Evolutionary conservation across 2,888 invertebrate species (phyloP).

Genomic region (Caenorhabditis sinica): DNA sequence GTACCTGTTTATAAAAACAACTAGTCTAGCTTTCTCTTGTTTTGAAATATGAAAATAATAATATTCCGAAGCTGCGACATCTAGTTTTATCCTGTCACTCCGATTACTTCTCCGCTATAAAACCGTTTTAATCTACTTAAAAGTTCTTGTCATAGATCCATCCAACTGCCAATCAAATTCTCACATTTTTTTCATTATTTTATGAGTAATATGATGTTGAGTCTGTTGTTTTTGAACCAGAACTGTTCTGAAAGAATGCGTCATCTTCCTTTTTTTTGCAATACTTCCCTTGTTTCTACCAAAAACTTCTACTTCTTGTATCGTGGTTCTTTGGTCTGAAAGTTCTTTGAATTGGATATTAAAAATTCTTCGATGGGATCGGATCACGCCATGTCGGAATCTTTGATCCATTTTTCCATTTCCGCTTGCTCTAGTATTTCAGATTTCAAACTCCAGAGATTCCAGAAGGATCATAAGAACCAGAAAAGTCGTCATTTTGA

Average conservation of each 20-base stretch:
- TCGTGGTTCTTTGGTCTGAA: background rate
- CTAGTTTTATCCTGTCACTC: background rate
- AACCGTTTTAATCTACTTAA: constrained; percentile 22
- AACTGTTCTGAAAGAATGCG: background rate
- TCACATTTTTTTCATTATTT: background rate
- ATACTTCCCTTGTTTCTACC: no score
- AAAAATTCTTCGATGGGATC: background rate
- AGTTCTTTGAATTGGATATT: constrained; percentile 2
- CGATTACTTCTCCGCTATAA: background rate
- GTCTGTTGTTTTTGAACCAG: no score
- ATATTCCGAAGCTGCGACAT: background rate
- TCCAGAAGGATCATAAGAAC: background rate
- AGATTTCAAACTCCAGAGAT: background rate
- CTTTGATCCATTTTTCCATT: constrained; percentile 1
- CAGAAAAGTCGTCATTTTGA: background rate
- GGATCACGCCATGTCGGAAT: constrained; percentile 10
- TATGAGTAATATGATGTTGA: background rate
- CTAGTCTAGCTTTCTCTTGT: background rate
- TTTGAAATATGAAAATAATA: background rate
- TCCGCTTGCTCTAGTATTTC: background rate
- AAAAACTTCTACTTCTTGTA: background rate
- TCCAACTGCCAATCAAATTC: background rate
- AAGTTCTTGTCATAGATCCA: background rate
- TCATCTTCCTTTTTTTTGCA: constrained; percentile 4
- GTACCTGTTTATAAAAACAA: constrained; percentile 32